Conservation (phyloP, 2,797 vertebrate genomes). For the Cynodonichthys magdalenae region DNA sequence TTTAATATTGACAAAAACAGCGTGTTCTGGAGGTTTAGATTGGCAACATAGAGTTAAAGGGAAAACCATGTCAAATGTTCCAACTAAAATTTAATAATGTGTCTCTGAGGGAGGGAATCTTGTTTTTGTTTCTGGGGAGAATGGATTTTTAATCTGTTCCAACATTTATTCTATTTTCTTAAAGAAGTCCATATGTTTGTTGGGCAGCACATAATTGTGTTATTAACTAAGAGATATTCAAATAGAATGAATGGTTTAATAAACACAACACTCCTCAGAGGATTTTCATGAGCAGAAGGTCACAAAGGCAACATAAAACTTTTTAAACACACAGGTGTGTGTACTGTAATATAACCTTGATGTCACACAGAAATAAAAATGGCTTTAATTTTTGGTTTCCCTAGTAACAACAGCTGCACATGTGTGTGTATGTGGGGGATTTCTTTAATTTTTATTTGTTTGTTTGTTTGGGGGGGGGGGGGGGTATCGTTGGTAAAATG, state of each 20-base stretch:
- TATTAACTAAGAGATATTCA: conserved; percentile 3
- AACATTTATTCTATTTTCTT: not conserved
- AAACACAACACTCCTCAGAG: not conserved
- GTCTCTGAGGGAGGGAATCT: not conserved
- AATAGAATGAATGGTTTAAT: not conserved
- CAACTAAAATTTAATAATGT: not conserved
- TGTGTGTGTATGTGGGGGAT: not conserved
- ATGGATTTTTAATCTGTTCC: not conserved
- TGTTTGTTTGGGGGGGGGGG: not conserved
- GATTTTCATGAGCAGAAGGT: not conserved
- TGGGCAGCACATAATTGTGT: not conserved
- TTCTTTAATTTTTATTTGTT: not conserved
- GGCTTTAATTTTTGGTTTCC: conserved; percentile 36
- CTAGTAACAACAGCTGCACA: conserved; percentile 23
- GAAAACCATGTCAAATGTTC: conserved; percentile 21
- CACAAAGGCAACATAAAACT: conserved; percentile 3
- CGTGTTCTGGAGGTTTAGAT: not conserved
- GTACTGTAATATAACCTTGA: conserved; percentile 37
- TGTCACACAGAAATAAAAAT: conserved; percentile 33
- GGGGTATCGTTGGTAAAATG: conserved; percentile 22
- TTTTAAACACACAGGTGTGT: conserved; percentile 5
- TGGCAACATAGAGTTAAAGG: not conserved
- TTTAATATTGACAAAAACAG: not conserved
- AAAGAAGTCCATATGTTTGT: not conserved
- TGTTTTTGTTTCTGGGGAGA: not conserved